Conservation (phyloP, 2,888 invertebrate species). For the Luperina nickerlii region DNA sequence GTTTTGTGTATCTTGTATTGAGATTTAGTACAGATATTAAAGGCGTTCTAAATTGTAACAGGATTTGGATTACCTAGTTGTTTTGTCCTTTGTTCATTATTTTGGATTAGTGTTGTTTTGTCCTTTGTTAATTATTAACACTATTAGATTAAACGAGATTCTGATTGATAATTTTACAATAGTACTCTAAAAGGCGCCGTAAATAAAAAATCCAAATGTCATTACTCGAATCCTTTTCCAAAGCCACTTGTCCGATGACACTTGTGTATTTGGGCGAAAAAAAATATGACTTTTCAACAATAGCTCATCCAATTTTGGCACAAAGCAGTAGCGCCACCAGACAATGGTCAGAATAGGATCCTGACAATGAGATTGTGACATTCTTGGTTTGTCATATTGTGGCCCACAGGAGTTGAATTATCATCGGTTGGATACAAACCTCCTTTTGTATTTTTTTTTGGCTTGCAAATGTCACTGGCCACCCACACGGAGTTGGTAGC, state of each 20-base stretch:
- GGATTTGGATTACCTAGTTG: not conserved
- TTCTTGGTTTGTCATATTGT: conserved; percentile 79
- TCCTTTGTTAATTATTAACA: not conserved
- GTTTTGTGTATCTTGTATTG: conserved; percentile 4
- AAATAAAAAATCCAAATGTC: conserved; percentile 55
- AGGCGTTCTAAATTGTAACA: not conserved
- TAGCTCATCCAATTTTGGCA: conserved; percentile 75
- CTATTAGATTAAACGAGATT: not conserved
- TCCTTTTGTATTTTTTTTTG: conserved; percentile 60
- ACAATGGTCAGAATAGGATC: conserved; percentile 72
- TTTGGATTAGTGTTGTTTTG: not conserved
- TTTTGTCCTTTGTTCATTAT: too few species aligned
- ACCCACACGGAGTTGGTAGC: conserved; percentile 69
- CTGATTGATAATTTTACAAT: not conserved
- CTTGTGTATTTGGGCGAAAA: conserved; percentile 73
- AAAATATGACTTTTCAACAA: conserved; percentile 84
- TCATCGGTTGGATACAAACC: conserved; percentile 71
- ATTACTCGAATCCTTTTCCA: conserved; percentile 72
- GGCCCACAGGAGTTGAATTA: conserved; percentile 80
- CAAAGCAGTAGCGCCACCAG: conserved; percentile 87
- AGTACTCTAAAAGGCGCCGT: not conserved
- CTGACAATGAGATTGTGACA: conserved; percentile 81
- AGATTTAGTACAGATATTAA: conserved; percentile 10
- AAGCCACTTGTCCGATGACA: conserved; percentile 80
- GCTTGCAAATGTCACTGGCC: conserved; percentile 68